Conservation (phyloP, 1,140 invertebrate genomes). For the Phocides pigmalion region DNA sequence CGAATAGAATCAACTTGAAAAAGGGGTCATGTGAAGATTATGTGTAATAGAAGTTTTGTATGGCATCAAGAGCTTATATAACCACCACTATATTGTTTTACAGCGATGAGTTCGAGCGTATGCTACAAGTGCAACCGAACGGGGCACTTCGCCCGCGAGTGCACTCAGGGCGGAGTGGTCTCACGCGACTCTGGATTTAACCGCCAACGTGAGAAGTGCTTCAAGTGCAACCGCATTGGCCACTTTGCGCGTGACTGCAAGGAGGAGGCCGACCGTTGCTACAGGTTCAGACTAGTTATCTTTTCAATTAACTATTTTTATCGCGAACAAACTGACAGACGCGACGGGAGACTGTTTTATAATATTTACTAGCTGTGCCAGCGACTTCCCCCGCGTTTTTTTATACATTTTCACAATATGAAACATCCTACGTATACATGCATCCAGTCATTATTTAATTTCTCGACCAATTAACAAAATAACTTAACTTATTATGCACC, state of each 20-base stretch:
- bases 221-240: constrained; percentile 97
- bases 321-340: too few species aligned
- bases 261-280: constrained; percentile 93
- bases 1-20: background rate
- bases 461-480: too few species aligned
- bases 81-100: constrained; percentile 39
- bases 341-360: too few species aligned
- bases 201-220: constrained; percentile 92
- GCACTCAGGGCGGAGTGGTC: constrained; percentile 87
- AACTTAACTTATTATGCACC: too few species aligned
- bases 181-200: constrained; percentile 85
- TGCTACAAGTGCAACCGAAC: constrained; percentile 96
- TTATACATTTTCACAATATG: too few species aligned
- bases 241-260: constrained; percentile 97
- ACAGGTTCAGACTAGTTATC: too few species aligned
- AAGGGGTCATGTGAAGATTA: background rate
- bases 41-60: background rate
- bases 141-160: constrained; percentile 94
- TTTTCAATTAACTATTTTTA: too few species aligned
- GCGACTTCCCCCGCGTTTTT: too few species aligned
- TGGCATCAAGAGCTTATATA: constrained; percentile 6
- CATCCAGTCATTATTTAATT: too few species aligned
- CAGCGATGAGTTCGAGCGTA: constrained; percentile 89
- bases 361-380: too few species aligned
- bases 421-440: too few species aligned